Evolutionary conservation across 2,888 invertebrate genomes (phyloP), one percentile per base, ranked within the genome.

Genomic region (Lasioglossum oenotherae): DNA sequence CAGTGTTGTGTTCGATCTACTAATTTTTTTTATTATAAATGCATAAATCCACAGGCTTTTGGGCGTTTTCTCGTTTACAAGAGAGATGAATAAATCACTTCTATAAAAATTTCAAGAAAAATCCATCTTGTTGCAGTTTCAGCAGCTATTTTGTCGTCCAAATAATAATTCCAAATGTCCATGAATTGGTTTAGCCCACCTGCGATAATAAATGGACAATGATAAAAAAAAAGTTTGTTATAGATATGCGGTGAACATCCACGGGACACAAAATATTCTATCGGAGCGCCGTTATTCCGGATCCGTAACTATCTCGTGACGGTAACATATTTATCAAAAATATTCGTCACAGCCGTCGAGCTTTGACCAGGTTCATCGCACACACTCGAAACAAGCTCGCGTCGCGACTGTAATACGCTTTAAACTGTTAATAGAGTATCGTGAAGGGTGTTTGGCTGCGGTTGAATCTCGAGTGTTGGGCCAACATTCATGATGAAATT

Each of bases 401-500:
- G 86, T 81, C 86, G 90, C 90, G 85, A 89, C 90, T 87, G 90
- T 91, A 91, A 91, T 91, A 91, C 90, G 93, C 92, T 94, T 93
- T 93, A 94, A 93, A 93, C 94, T 94, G 91, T 93, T 92, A 92
- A 93, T 92, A 92, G 91, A 91, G 87, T 89, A 88, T 76, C 91
- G 89, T 93, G 88, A 91, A 94, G 94, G 93, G 93, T 94, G 94
- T 94, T 95, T 94, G 94, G 93, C 93, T 91, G 92, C 90, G 94
- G 92, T 90, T 92, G 92, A 90, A 93, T 94, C 93, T 95, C 94
- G 93, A 95, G 95, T 95, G 95, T 95, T 95, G 93, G 93, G 92
- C 94, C 93, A 95, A 95, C 95, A 95, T 94, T 94, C 92, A 94
- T 95, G 94, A 95, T 94, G 94, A 94, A 95, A 95, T 95, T 95